Conservation (phyloP, 2,113 vertebrate species). For the Seriola rivoliana region DNA sequence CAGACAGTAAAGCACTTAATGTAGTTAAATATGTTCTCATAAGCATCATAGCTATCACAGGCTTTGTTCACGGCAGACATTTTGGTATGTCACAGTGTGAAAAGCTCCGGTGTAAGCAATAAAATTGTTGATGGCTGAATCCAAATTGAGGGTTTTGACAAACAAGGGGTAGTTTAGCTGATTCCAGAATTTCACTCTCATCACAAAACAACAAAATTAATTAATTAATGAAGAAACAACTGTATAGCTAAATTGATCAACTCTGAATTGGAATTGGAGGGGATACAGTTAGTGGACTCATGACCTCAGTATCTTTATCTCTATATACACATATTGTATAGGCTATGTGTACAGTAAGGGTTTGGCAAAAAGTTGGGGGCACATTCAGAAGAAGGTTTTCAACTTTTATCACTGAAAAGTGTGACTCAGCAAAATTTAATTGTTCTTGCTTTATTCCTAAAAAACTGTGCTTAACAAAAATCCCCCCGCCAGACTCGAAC, state of each 20-base stretch:
- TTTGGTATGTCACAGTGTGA: not conserved
- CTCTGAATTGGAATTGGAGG: no score
- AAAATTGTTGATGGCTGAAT: not conserved
- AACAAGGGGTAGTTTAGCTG: not conserved
- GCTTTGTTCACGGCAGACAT: no score
- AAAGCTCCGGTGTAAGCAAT: not conserved
- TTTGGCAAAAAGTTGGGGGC: not conserved
- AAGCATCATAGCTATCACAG: no score
- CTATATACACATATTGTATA: no score
- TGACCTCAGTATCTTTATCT: no score
- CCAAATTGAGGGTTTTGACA: not conserved
- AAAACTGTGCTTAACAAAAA: constrained; percentile 24
- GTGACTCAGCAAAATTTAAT: constrained; percentile 27
- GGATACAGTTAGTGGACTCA: no score
- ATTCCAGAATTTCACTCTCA: not conserved
- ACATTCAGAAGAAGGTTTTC: not conserved
- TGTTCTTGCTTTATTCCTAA: constrained; percentile 24
- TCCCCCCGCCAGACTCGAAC: constrained; percentile 7
- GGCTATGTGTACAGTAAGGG: not conserved
- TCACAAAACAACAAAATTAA: no score
- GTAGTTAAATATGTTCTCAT: not conserved
- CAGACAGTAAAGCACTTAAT: not conserved
- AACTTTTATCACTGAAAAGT: constrained; percentile 24
- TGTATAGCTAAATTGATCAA: no score
- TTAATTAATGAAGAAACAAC: no score